phyloP scores from a whole-genome alignment of 2,888 invertebrate species.

The Melanchra persicariae region DNA sequence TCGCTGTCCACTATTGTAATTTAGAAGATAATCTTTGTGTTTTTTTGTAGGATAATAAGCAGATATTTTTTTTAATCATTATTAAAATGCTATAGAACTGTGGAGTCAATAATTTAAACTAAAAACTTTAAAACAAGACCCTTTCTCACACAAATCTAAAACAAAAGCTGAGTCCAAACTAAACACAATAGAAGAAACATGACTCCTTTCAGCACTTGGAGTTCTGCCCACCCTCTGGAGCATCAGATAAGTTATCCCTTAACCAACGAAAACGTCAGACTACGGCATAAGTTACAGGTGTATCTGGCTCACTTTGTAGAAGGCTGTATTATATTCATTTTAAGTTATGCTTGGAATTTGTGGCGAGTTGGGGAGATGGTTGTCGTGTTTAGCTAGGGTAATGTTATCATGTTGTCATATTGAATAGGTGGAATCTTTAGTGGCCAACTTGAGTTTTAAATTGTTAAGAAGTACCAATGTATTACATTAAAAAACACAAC shows the following conservation, averaged over 20 bases:
- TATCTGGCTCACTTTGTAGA: constrained; percentile 34
- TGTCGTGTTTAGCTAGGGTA: constrained; percentile 1
- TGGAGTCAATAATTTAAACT: too few species aligned
- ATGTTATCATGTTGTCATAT: not conserved
- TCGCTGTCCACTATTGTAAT: too few species aligned
- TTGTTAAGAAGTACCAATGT: too few species aligned
- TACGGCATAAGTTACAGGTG: constrained; percentile 55
- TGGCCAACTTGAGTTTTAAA: not conserved
- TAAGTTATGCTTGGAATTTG: constrained; percentile 49
- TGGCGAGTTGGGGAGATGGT: constrained; percentile 4
- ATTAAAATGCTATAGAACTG: too few species aligned
- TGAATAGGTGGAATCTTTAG: not conserved
- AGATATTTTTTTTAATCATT: too few species aligned
- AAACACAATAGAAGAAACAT: constrained; percentile 34
- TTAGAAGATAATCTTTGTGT: too few species aligned
- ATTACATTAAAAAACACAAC: too few species aligned
- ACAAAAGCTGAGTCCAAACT: constrained; percentile 11
- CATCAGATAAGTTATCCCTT: constrained; percentile 55
- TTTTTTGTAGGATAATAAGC: too few species aligned
- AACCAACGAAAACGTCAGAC: constrained; percentile 44
- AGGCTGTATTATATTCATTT: constrained; percentile 52
- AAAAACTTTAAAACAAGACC: not conserved
- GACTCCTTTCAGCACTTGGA: constrained; percentile 27
- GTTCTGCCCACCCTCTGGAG: constrained; percentile 45
- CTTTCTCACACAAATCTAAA: not conserved